These are phyloP conservation scores for Dunckerocampus dactyliophorus DNA, from an alignment of 2,113 vertebrate genomes.

Conservation along the genomic window DNA sequence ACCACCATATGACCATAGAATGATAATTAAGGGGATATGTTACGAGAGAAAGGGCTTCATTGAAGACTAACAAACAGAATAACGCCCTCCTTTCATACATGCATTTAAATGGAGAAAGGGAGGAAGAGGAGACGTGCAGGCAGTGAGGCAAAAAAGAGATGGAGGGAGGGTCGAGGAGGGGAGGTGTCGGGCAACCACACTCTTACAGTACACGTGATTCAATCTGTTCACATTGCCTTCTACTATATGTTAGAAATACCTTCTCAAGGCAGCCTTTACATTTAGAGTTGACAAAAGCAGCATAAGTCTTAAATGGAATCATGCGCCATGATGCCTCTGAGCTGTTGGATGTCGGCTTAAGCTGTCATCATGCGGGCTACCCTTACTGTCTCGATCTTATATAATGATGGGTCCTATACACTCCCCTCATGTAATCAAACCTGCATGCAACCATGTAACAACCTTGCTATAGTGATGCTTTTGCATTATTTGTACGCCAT, in stretches of 20 bases:
- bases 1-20: too few relatives aligned
- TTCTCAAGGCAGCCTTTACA: not conserved
- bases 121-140: slow-evolving; percentile 13
- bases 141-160: slow-evolving; percentile 31
- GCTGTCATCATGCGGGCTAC: slow-evolving; percentile 41
- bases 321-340: slow-evolving; percentile 19
- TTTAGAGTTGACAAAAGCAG: not conserved
- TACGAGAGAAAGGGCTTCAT: too few relatives aligned
- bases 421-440: slow-evolving; percentile 27
- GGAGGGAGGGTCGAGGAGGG: slow-evolving; percentile 22
- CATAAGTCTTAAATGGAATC: not conserved
- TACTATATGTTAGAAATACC: slow-evolving; percentile 55
- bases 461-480: too few relatives aligned
- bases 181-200: slow-evolving; percentile 35
- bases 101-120: slow-evolving; percentile 6
- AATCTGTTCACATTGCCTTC: slow-evolving; percentile 62
- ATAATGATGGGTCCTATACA: slow-evolving; percentile 47
- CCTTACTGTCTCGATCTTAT: slow-evolving; percentile 39
- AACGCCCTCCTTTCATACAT: too few relatives aligned
- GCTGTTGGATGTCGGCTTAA: slow-evolving; percentile 27
- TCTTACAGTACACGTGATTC: slow-evolving; percentile 58
- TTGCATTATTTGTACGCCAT: slow-evolving; percentile 5
- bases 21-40: too few relatives aligned
- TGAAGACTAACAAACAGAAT: too few relatives aligned
- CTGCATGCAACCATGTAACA: slow-evolving; percentile 44